A percentile compares a stretch with the other conserved stretches of the same genome.
Evolutionary conservation across 1,140 invertebrate genomes (phyloP).

Genomic region (Tetranychus urticae): DNA sequence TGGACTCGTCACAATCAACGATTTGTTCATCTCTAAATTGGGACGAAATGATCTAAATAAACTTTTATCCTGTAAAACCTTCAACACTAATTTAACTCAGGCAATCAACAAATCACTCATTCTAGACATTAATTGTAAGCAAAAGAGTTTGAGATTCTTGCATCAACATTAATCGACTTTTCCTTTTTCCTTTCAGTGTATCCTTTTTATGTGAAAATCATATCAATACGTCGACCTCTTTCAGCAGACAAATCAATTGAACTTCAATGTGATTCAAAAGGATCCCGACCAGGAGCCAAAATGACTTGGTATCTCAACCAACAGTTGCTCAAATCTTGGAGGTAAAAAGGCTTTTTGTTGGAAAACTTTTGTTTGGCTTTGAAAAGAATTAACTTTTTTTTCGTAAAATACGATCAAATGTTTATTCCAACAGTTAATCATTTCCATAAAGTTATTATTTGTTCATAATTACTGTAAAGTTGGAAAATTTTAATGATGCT

Average conservation of each 20-base stretch:
- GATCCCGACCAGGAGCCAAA: conserved; percentile 14
- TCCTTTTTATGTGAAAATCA: not conserved
- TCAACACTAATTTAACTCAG: conserved; percentile 47
- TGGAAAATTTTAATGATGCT: too few relatives aligned
- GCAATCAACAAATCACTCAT: conserved; percentile 14
- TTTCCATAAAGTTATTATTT: too few relatives aligned
- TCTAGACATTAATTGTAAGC: conserved; percentile 22
- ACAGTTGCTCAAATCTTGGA: not conserved
- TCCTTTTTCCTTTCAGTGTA: not conserved
- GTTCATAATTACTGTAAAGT: too few relatives aligned
- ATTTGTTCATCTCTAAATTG: conserved; percentile 38
- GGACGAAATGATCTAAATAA: conserved; percentile 22
- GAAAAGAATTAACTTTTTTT: too few relatives aligned
- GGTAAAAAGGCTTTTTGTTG: conserved; percentile 1
- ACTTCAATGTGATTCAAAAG: conserved; percentile 12
- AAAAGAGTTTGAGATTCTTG: not conserved
- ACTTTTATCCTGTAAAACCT: conserved; percentile 57
- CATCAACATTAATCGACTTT: not conserved
- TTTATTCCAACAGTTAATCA: too few relatives aligned
- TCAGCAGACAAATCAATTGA: conserved; percentile 14
- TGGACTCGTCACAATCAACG: not conserved
- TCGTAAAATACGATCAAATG: too few relatives aligned
- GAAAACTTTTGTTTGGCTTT: too few relatives aligned
- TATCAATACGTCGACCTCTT: conserved; percentile 1
- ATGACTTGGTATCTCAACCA: conserved; percentile 13